phyloP scores from a whole-genome alignment of 2,113 vertebrate species.

The Tretioscincus oriximinensis region DNA sequence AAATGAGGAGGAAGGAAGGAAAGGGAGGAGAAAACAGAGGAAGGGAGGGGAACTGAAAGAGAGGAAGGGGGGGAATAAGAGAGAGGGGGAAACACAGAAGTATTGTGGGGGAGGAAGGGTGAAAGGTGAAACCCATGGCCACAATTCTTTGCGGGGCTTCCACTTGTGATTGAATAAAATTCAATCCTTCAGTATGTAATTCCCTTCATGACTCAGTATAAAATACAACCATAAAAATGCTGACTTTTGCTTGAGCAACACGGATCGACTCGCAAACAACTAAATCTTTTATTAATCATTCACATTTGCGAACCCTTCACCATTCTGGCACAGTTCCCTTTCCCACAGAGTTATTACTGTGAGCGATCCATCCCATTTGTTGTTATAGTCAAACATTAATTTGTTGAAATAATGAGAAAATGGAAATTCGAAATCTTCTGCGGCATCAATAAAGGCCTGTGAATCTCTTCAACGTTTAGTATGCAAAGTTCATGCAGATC shows the following conservation, averaged over 20 bases:
- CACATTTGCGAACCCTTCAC: background rate
- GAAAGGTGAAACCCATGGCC: no score
- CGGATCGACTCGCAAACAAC: background rate
- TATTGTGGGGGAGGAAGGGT: no score
- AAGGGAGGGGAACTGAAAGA: no score
- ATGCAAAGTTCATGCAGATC: slow-evolving; percentile 21
- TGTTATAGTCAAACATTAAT: background rate
- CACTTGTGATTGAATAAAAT: background rate
- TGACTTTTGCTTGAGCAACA: background rate
- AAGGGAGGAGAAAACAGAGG: no score
- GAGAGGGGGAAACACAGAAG: no score
- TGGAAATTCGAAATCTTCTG: background rate
- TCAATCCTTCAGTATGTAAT: no score
- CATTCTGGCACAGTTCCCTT: slow-evolving; percentile 2
- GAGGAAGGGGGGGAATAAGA: no score
- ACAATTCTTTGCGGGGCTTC: no score
- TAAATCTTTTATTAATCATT: slow-evolving; percentile 12
- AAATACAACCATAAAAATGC: background rate
- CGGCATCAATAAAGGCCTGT: background rate
- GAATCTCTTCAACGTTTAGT: background rate
- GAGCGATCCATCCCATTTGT: background rate
- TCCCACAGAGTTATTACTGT: background rate
- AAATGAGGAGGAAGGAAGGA: no score
- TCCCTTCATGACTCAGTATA: background rate
- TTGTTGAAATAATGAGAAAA: slow-evolving; percentile 14